phyloP scores from a whole-genome alignment of 2,797 vertebrate species.

The Silurus lanzhouensis region DNA sequence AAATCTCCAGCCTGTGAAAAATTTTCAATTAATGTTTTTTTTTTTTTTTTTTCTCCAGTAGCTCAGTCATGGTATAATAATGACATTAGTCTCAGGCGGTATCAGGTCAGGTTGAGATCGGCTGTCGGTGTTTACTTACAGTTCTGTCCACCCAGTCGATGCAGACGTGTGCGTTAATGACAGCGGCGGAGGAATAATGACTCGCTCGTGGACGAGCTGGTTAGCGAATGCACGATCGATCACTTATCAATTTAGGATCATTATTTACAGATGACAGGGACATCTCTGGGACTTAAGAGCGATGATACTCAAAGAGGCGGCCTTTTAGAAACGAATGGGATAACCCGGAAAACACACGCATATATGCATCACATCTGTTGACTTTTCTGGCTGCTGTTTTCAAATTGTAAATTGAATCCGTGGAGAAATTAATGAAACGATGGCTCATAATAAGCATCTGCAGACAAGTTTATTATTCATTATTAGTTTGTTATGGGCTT shows the following conservation, averaged over 20 bases:
- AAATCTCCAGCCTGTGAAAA: background rate
- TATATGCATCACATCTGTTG: conserved; percentile 70
- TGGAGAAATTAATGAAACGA: conserved; percentile 60
- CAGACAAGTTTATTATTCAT: conserved; percentile 49
- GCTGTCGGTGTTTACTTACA: conserved; percentile 54
- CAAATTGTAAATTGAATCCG: conserved; percentile 64
- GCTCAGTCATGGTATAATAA: background rate
- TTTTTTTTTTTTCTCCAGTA: background rate
- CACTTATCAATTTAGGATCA: conserved; percentile 58
- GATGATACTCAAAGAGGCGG: conserved; percentile 54
- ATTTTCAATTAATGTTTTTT: background rate
- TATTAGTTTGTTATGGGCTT: conserved; percentile 55
- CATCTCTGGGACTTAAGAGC: conserved; percentile 60
- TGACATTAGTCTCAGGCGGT: conserved; percentile 27
- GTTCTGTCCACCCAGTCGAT: conserved; percentile 50
- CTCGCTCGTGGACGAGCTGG: conserved; percentile 53
- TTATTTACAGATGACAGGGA: conserved; percentile 64
- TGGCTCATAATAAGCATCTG: conserved; percentile 42
- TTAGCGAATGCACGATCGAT: conserved; percentile 54
- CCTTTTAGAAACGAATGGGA: conserved; percentile 44
- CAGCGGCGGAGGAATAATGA: conserved; percentile 48
- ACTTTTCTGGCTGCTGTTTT: conserved; percentile 44
- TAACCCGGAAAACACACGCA: conserved; percentile 33
- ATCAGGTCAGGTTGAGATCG: conserved; percentile 31
- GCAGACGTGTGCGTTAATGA: conserved; percentile 43